A percentile compares a stretch with the other conserved stretches of the same genome.
These are phyloP conservation scores for Lates japonicus DNA, from an alignment of 2,797 vertebrate species.

Conservation along the genomic window DNA sequence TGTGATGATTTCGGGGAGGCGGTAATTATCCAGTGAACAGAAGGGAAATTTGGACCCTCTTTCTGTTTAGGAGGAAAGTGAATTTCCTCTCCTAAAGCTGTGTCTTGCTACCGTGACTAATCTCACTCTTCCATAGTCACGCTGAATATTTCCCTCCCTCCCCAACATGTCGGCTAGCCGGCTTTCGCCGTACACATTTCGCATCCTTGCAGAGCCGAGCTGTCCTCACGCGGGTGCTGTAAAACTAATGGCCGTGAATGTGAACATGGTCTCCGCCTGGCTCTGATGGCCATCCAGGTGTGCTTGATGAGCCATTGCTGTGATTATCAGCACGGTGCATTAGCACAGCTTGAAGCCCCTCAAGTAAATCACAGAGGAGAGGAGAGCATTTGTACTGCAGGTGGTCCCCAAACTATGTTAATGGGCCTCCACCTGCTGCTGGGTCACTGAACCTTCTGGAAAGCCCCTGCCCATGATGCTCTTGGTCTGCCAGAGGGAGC, in stretches of 20 bases:
- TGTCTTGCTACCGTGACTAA: conserved; percentile 64
- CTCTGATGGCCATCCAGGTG: conserved; percentile 82
- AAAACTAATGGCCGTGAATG: conserved; percentile 83
- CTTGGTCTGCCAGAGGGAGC: conserved; percentile 50
- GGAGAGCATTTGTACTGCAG: conserved; percentile 76
- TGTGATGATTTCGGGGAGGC: conserved; percentile 53
- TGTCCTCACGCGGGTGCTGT: conserved; percentile 70
- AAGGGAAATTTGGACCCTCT: conserved; percentile 57
- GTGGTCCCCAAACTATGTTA: conserved; percentile 81
- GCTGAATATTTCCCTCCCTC: conserved; percentile 55
- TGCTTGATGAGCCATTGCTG: conserved; percentile 84
- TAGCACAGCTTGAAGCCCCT: conserved; percentile 81
- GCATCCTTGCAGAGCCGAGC: conserved; percentile 20
- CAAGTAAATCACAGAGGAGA: conserved; percentile 80
- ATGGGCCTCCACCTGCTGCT: conserved; percentile 82
- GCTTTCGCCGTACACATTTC: conserved; percentile 35
- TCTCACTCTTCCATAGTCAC: conserved; percentile 61
- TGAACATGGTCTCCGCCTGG: conserved; percentile 77
- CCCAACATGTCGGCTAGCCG: conserved; percentile 50
- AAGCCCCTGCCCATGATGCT: conserved; percentile 54
- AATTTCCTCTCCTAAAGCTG: conserved; percentile 50
- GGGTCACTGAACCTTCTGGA: conserved; percentile 80
- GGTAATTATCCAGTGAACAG: conserved; percentile 67
- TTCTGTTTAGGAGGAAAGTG: conserved; percentile 49
- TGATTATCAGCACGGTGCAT: conserved; percentile 83